These are phyloP conservation scores for Entosphenus tridentatus DNA, from an alignment of 2,113 vertebrate genomes.

Conservation along the genomic window DNA sequence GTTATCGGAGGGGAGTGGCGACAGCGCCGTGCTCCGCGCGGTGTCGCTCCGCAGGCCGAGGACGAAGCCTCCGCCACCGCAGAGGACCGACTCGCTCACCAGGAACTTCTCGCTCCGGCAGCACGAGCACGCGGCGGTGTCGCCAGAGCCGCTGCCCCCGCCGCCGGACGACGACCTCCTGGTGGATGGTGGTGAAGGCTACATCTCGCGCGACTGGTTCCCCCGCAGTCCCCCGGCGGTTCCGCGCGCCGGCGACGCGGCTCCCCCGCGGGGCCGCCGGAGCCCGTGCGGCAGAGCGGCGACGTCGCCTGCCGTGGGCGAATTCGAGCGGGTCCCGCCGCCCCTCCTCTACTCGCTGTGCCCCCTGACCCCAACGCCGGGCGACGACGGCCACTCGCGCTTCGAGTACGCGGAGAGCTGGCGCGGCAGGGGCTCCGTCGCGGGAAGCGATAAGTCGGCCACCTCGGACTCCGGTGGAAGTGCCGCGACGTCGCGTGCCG, in stretches of 20 bases:
- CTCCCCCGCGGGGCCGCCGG: constrained; percentile 16
- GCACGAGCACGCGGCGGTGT: no score
- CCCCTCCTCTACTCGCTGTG: constrained; percentile 49
- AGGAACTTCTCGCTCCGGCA: constrained; percentile 16
- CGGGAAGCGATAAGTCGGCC: no score
- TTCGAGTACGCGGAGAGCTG: constrained; percentile 74
- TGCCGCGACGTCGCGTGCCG: no score
- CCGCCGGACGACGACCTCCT: no score
- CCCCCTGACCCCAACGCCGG: constrained; percentile 56
- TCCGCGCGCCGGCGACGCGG: constrained; percentile 18
- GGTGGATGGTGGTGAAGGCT: no score
- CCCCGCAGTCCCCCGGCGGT: constrained; percentile 57
- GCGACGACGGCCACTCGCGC: constrained; percentile 69
- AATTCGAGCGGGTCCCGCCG: constrained; percentile 31
- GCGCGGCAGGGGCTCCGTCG: constrained; percentile 12
- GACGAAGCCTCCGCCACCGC: constrained; percentile 60
- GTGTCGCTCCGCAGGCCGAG: constrained; percentile 76
- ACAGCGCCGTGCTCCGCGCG: constrained; percentile 21
- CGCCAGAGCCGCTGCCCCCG: no score
- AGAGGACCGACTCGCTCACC: constrained; percentile 68
- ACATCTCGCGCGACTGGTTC: constrained; percentile 21
- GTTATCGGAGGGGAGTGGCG: neutral
- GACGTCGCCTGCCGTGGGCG: constrained; percentile 44
- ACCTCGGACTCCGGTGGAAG: neutral
- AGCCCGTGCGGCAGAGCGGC: constrained; percentile 76